These are phyloP conservation scores for Acrobasis suavella DNA, from an alignment of 2,888 invertebrate species.

Conservation along the genomic window DNA sequence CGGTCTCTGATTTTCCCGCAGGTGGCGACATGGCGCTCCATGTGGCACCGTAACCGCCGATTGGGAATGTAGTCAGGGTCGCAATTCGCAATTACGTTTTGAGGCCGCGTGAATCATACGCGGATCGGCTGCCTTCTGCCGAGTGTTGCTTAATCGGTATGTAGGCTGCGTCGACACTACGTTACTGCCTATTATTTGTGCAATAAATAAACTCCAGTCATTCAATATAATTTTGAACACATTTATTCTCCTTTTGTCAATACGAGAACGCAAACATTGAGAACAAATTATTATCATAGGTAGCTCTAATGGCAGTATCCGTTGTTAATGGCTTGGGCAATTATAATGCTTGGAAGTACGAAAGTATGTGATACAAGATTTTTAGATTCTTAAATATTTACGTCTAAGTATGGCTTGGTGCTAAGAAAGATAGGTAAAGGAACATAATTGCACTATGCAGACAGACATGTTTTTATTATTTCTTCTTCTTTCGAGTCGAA, in stretches of 20 bases:
- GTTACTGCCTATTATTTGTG: not conserved
- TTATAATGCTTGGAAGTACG: not conserved
- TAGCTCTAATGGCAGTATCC: slow-evolving; percentile 4
- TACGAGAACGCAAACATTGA: not conserved
- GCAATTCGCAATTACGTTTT: slow-evolving; percentile 17
- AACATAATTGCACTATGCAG: too few relatives aligned
- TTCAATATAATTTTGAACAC: not conserved
- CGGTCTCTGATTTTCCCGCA: not conserved
- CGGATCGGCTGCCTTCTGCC: slow-evolving; percentile 15
- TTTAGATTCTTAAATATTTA: too few relatives aligned
- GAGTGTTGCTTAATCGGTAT: slow-evolving; percentile 8
- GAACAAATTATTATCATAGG: not conserved
- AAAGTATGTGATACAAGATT: not conserved
- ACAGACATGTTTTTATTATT: too few relatives aligned
- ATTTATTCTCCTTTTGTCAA: not conserved
- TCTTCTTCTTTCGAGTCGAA: too few relatives aligned
- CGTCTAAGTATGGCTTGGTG: too few relatives aligned
- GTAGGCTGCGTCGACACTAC: slow-evolving; percentile 8
- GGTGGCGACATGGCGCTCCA: slow-evolving; percentile 1
- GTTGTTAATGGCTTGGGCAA: not conserved
- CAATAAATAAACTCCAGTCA: slow-evolving; percentile 1
- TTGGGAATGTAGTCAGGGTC: slow-evolving; percentile 11
- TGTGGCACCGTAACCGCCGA: not conserved
- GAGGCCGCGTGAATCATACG: slow-evolving; percentile 17
- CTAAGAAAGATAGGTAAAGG: too few relatives aligned